Evolutionary conservation across 2,888 invertebrate species (phyloP).

Genomic region (Smittia aterrima): DNA sequence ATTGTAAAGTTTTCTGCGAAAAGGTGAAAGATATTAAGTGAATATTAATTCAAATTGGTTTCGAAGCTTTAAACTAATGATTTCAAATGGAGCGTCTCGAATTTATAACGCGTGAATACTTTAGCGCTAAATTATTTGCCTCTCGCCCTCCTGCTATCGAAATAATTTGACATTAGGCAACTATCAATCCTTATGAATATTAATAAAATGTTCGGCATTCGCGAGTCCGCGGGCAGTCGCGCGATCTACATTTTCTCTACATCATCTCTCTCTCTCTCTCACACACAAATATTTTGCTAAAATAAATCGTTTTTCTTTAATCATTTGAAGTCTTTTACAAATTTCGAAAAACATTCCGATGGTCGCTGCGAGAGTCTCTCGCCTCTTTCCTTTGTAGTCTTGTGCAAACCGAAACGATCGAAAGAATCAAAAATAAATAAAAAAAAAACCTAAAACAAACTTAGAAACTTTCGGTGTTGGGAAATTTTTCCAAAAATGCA

Average conservation of each 20-base stretch:
- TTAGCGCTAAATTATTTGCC: slow-evolving; percentile 6
- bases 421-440: slow-evolving; percentile 12
- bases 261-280: neutral
- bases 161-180: neutral
- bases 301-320: slow-evolving; percentile 13
- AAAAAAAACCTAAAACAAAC: neutral
- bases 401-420: slow-evolving; percentile 21
- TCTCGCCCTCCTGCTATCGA: neutral
- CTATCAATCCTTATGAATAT: slow-evolving; percentile 6
- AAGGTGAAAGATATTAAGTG: slow-evolving; percentile 1
- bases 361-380: neutral
- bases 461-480: slow-evolving; percentile 20
- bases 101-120: neutral
- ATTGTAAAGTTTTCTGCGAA: slow-evolving; percentile 36
- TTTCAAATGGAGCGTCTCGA: slow-evolving; percentile 6
- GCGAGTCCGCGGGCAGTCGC: neutral
- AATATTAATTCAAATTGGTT: slow-evolving; percentile 3
- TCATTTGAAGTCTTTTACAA: slow-evolving; percentile 8
- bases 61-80: neutral
- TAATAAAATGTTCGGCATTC: neutral
- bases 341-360: neutral
- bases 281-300: neutral
- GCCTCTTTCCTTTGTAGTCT: slow-evolving; percentile 11
- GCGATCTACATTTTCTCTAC: neutral
- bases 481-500: slow-evolving; percentile 24